phyloP scores from a whole-genome alignment of 1,140 invertebrate genomes.

The Drosophila pseudoananassae region DNA sequence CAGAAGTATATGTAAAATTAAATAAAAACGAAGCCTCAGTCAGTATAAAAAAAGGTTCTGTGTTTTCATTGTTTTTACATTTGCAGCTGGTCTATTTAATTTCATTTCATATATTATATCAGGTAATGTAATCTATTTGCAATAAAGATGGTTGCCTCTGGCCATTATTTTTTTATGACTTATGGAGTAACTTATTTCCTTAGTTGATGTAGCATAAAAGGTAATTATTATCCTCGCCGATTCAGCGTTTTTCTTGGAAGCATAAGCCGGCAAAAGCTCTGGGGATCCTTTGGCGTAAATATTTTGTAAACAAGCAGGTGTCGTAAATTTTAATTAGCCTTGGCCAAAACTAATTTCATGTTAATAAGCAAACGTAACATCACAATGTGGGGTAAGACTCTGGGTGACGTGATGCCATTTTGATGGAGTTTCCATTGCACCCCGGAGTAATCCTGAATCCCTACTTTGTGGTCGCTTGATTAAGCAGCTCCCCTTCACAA shows the following conservation, averaged over 20 bases:
- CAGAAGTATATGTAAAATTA: slow-evolving; percentile 79
- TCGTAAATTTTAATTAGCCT: slow-evolving; percentile 85
- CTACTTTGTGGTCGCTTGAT: slow-evolving; percentile 54
- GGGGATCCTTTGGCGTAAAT: slow-evolving; percentile 50
- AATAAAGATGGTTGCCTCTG: slow-evolving; percentile 15
- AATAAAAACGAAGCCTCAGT: slow-evolving; percentile 83
- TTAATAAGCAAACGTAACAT: slow-evolving; percentile 56
- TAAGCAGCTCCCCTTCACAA: slow-evolving; percentile 51
- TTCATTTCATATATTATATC: neutral
- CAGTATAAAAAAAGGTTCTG: slow-evolving; percentile 79
- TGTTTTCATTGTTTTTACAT: slow-evolving; percentile 37
- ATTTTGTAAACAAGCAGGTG: slow-evolving; percentile 76
- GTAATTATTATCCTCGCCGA: neutral
- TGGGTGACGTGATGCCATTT: slow-evolving; percentile 5
- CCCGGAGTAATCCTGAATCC: slow-evolving; percentile 44
- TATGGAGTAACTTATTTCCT: neutral
- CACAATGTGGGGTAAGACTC: slow-evolving; percentile 36
- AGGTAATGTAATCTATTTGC: slow-evolving; percentile 16
- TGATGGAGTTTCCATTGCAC: slow-evolving; percentile 31
- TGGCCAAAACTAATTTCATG: slow-evolving; percentile 87
- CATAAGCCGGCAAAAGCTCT: slow-evolving; percentile 6
- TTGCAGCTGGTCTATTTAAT: slow-evolving; percentile 7
- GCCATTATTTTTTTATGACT: slow-evolving; percentile 3
- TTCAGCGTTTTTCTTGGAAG: neutral
- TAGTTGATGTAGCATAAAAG: neutral